Base-by-base conservation (phyloP, 37 sponge, comb jelly and placozoan species). In the Lycopodina hypogea region DNA sequence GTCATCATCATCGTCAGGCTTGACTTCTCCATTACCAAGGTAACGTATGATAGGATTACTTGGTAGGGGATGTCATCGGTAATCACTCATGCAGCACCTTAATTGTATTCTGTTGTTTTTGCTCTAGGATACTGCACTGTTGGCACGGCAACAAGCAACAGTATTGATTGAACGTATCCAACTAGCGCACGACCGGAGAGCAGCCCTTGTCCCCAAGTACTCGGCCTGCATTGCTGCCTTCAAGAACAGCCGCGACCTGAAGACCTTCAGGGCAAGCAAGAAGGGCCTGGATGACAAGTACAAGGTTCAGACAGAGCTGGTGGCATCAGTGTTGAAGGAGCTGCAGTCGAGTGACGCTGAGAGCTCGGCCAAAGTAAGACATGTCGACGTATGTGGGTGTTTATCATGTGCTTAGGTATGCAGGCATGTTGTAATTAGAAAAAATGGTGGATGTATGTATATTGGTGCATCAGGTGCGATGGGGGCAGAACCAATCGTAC, bases 11-110 rank as follows among this genome's bases (percentile, higher is more conserved):
- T 84, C 24, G 96, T 94, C 22, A 78, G 99, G 35, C 86, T 97
- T 2, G 99, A 97, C 78, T 97, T 97, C 81, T 89, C 99, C 64
- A 93, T 93, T 50, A 79, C 79, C 29, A 69, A 88, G 89, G 93
- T 93, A 26, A 53, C 55, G 19, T 1, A 2, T 19, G 45, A 29
- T 3, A 60, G 4, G 61, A 4, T 28, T 29, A 29, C 12, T 28
- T 17, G 29, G 6, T 60, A 53, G 18, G 17, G 56, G 14, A 18
- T 53, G 14, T 14, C 56, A 6, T 29, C 61, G 17, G 24, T 28
- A 12, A 60, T 60, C 28, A 45, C 48, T 45, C 48, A 45, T n/a
- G n/a, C 48, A 45, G 48, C 9, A 12, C 4, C 48, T 45, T 9
- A 12, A 45, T 4, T 45, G 48, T 45, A 9, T 45, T 45, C 48